These are phyloP conservation scores for Carposina sasakii DNA, from an alignment of 1,140 invertebrate genomes.

Conservation along the genomic window DNA sequence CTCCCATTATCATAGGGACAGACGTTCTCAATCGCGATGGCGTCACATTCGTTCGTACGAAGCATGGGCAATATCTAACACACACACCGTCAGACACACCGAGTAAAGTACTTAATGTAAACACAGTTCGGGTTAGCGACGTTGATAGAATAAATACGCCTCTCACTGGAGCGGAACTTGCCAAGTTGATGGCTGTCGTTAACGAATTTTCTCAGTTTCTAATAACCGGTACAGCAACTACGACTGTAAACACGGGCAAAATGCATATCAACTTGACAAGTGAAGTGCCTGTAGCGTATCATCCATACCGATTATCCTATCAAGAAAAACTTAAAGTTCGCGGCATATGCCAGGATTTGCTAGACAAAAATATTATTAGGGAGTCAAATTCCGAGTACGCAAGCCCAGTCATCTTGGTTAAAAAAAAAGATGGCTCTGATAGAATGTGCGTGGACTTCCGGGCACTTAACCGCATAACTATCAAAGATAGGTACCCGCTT, in stretches of 20 bases:
- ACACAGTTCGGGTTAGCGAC: too few relatives aligned
- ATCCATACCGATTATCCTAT: slow-evolving; percentile 1
- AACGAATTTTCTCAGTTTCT: neutral
- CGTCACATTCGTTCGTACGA: slow-evolving; percentile 6
- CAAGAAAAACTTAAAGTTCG: slow-evolving; percentile 3
- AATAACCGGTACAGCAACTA: neutral
- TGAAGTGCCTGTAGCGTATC: neutral
- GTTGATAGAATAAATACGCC: neutral
- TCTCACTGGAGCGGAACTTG: neutral
- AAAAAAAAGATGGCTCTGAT: too few relatives aligned
- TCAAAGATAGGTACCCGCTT: too few relatives aligned
- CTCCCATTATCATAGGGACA: slow-evolving; percentile 9
- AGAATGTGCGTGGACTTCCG: too few relatives aligned
- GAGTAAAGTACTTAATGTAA: neutral
- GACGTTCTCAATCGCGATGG: slow-evolving; percentile 10
- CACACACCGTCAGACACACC: neutral
- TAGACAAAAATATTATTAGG: too few relatives aligned
- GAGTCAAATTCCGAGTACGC: too few relatives aligned
- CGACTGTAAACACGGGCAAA: neutral
- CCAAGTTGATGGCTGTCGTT: neutral
- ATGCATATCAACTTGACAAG: neutral
- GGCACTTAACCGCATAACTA: too few relatives aligned
- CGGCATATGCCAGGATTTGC: slow-evolving; percentile 6
- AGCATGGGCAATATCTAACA: slow-evolving; percentile 1
- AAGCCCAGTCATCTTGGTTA: too few relatives aligned